Conservation (phyloP, 2,888 invertebrate genomes). For the Rhamnusium bicolor region DNA sequence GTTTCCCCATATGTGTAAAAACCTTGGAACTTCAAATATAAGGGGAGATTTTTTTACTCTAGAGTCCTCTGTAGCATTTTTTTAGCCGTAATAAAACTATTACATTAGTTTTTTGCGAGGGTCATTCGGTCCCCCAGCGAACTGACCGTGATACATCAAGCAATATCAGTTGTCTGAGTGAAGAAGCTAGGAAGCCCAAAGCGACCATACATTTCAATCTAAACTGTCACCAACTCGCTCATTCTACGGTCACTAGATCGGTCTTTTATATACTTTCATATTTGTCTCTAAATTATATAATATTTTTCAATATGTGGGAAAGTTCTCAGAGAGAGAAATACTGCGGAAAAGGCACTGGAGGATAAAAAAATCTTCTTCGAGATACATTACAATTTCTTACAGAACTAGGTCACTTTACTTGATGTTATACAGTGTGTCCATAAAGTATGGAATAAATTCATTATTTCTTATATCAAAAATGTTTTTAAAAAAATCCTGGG, state of each 20-base stretch:
- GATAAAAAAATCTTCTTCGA: neutral
- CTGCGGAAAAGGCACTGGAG: neutral
- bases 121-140: slow-evolving; percentile 68
- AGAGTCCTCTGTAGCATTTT: slow-evolving; percentile 56
- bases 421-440: too few relatives aligned
- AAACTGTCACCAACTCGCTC: slow-evolving; percentile 65
- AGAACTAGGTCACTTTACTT: neutral
- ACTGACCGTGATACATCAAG: slow-evolving; percentile 72
- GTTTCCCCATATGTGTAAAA: slow-evolving; percentile 61
- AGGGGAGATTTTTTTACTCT: slow-evolving; percentile 46
- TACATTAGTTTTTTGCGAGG: slow-evolving; percentile 70
- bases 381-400: neutral
- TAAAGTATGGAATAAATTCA: too few relatives aligned
- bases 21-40: slow-evolving; percentile 25
- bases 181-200: slow-evolving; percentile 67
- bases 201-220: slow-evolving; percentile 71
- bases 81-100: slow-evolving; percentile 70
- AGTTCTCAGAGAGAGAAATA: neutral
- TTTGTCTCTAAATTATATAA: slow-evolving; percentile 45
- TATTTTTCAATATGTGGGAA: slow-evolving; percentile 38
- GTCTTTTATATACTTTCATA: slow-evolving; percentile 51
- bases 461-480: too few relatives aligned
- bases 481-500: too few relatives aligned
- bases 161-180: slow-evolving; percentile 70
- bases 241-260: slow-evolving; percentile 30